phyloP scores from a whole-genome alignment of 2,797 vertebrate genomes.

The Notamacropus eugenii region DNA sequence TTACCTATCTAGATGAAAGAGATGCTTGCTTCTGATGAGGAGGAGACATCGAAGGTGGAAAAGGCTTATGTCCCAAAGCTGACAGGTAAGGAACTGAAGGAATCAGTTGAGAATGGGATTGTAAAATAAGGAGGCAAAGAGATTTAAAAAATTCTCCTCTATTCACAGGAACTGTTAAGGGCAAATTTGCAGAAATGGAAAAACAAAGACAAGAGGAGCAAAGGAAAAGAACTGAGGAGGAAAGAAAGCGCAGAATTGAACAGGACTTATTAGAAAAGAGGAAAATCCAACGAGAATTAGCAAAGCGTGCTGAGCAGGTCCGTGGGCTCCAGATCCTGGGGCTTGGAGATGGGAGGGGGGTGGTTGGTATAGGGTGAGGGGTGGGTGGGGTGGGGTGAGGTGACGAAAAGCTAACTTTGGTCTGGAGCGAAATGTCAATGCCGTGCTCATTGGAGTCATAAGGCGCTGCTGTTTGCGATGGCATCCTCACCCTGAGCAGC shows the following conservation, averaged over 20 bases:
- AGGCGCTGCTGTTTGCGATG: too few species aligned
- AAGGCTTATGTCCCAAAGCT: constrained; percentile 99
- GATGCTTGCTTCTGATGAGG: constrained; percentile 96
- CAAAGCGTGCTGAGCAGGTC: constrained; percentile 95
- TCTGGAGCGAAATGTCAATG: not conserved
- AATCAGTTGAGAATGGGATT: constrained; percentile 17
- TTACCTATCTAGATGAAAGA: constrained; percentile 93
- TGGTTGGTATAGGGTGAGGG: too few species aligned
- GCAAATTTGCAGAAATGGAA: constrained; percentile 99
- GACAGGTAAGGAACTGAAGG: constrained; percentile 89
- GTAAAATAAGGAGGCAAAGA: not conserved
- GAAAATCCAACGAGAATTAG: constrained; percentile 96
- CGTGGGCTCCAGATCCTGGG: constrained; percentile 45
- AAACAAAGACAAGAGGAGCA: constrained; percentile 96
- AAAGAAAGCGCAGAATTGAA: constrained; percentile 93
- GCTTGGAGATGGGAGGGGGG: not conserved
- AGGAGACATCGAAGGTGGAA: constrained; percentile 90
- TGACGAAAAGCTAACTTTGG: not conserved
- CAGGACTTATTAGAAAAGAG: constrained; percentile 96
- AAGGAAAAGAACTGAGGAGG: constrained; percentile 92
- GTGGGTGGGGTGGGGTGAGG: too few species aligned
- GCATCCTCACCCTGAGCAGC: too few species aligned
- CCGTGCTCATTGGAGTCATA: fast-evolving
- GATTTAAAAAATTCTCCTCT: constrained; percentile 11
- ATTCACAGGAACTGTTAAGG: constrained; percentile 95